A percentile compares a stretch with the other conserved stretches of the same genome.
phyloP scores from a whole-genome alignment of 1,140 invertebrate genomes.

The Diabrotica undecimpunctata region DNA sequence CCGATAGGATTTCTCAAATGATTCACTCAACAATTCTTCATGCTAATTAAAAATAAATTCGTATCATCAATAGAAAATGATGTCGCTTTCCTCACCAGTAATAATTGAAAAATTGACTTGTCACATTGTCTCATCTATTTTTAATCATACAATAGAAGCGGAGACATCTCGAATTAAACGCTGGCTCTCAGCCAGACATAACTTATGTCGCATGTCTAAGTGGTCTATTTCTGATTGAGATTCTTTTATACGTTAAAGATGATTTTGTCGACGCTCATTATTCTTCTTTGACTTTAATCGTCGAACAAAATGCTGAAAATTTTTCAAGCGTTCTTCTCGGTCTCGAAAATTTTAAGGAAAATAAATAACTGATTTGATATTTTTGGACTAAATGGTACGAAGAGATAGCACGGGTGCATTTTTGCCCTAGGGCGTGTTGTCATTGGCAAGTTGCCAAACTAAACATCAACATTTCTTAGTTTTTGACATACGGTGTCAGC shows the following conservation, averaged over 20 bases:
- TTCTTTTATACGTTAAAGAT: constrained; percentile 29
- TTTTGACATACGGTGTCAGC: too few species aligned
- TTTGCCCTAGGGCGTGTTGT: too few species aligned
- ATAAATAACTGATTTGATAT: neutral
- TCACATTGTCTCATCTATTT: constrained; percentile 32
- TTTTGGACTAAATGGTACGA: too few species aligned
- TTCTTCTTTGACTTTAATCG: neutral
- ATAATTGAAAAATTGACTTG: constrained; percentile 3
- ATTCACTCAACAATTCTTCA: too few species aligned
- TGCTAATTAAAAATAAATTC: too few species aligned
- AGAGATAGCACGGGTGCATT: too few species aligned
- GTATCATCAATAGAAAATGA: too few species aligned
- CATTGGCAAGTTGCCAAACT: too few species aligned
- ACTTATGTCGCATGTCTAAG: constrained; percentile 46
- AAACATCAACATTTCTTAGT: too few species aligned
- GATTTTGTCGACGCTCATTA: constrained; percentile 13
- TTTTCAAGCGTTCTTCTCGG: neutral
- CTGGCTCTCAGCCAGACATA: constrained; percentile 43
- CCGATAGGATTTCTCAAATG: too few species aligned
- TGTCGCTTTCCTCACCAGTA: neutral
- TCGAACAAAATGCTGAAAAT: constrained; percentile 4
- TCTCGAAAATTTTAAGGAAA: constrained; percentile 1
- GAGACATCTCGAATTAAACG: constrained; percentile 47
- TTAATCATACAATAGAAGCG: constrained; percentile 43
- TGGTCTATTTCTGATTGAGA: constrained; percentile 47